Conservation (phyloP, 2,113 vertebrate genomes). For the Petroica traversi region DNA sequence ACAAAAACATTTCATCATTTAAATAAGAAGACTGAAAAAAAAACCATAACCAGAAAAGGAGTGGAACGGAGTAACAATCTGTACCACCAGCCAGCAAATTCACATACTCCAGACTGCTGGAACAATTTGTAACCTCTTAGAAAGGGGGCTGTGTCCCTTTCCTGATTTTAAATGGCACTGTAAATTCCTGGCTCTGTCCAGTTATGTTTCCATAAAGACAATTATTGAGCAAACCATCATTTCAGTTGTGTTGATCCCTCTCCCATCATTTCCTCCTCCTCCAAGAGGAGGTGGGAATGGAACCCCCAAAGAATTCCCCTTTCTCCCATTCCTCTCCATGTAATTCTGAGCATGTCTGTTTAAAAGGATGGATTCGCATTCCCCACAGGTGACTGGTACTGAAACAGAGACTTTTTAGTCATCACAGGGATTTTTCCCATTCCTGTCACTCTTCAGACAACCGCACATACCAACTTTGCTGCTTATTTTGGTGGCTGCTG, state of each 20-base stretch:
- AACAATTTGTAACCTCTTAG: not conserved
- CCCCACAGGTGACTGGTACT: not conserved
- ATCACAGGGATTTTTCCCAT: not conserved
- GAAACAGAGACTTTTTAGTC: not conserved
- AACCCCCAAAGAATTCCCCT: not conserved
- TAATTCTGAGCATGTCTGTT: not conserved
- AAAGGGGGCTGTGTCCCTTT: fast-evolving
- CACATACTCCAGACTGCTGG: too few species aligned
- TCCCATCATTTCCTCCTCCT: not conserved
- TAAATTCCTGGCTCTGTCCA: not conserved
- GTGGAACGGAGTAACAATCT: not conserved
- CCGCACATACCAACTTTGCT: too few species aligned
- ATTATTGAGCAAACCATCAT: not conserved
- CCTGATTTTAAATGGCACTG: not conserved
- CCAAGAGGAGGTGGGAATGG: not conserved
- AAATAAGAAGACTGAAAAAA: not conserved
- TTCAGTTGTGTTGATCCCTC: not conserved
- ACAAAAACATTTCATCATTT: not conserved
- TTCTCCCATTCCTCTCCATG: not conserved
- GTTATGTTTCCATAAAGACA: not conserved
- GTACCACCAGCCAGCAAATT: not conserved
- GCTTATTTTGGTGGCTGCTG: not conserved
- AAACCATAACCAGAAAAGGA: not conserved
- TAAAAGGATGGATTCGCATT: not conserved
- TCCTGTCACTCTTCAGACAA: not conserved